Conservation (phyloP, 1,140 invertebrate species). For the Bombus difficillimus region DNA sequence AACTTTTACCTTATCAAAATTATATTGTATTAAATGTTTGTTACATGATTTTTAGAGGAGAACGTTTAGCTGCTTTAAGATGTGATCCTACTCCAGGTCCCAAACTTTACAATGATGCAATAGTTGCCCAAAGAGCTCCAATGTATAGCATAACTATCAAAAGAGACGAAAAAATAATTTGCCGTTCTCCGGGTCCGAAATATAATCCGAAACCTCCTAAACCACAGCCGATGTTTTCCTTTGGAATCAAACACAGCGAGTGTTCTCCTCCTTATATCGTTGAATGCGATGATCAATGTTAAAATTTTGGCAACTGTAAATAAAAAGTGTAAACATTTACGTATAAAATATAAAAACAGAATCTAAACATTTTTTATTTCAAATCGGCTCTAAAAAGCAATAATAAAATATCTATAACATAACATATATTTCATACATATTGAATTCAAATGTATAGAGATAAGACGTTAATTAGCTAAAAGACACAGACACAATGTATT, state of each 20-base stretch:
- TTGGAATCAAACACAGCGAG: constrained; percentile 58
- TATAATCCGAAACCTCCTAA: constrained; percentile 15
- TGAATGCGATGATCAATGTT: constrained; percentile 60
- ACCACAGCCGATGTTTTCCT: constrained; percentile 41
- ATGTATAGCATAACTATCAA: neutral
- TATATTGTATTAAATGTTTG: no score
- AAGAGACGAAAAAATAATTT: neutral
- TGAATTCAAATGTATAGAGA: neutral
- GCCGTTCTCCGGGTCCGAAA: constrained; percentile 56
- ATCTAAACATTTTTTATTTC: no score
- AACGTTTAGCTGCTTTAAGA: neutral
- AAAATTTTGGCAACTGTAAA: neutral
- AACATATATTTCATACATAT: neutral
- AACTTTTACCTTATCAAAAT: no score
- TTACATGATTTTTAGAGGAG: constrained; percentile 31
- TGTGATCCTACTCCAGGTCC: neutral
- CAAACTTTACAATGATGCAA: neutral
- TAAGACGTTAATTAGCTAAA: no score
- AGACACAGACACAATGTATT: no score
- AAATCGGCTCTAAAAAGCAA: no score
- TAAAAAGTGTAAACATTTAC: neutral
- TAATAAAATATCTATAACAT: no score
- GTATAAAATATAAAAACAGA: neutral
- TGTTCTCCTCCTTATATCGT: constrained; percentile 56
- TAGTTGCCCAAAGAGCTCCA: constrained; percentile 31